Evolutionary conservation across 2,888 invertebrate species (phyloP), one percentile per base, ranked within the genome.

Genomic region (Stenichneumon culpator): DNA sequence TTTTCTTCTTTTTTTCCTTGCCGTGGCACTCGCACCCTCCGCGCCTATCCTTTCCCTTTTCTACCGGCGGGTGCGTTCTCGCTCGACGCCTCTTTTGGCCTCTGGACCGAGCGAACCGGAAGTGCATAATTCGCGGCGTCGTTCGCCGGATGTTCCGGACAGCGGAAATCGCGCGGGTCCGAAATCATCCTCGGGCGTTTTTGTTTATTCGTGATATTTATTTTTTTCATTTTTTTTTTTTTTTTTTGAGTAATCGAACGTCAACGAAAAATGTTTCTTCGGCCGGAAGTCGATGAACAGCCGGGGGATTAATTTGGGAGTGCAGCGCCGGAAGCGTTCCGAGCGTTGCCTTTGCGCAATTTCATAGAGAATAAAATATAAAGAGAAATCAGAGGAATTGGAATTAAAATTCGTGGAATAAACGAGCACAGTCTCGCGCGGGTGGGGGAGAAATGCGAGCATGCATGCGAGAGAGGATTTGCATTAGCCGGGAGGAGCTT

Each of bases 1-100:
- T 75, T 84, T 77, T 74, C 79, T 72, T 73, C 83, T 67, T 25
- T 65, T 73, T 60, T 69, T 83, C 83, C 85, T 69, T 54, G 74
- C 72, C 25, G 28, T 28, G 28, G 28, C 28, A 28, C 39, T 36
- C 39, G 69, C 39, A 67, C 65, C 54, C 22, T 67, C 44, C 4
- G 44, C 39, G 25, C 19, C 9, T 63, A 22, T n/a, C 44, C 19
- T 77, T 63, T 77, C 68, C 65, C 78, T 14, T 54, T 82, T 73
- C 72, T 36, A 52, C 74, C 70, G 60, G 69, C 67, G 22, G 22
- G 28, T 22, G 16, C 39, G 11, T 75, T 68, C 69, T 16, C 44
- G 60, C 77, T 9, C 50, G 73, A 60, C 60, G 73, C 78, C 81
- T 73, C 70, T 73, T 81, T 65, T 11, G 72, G 69, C 44, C 69